Evolutionary conservation across 2,888 invertebrate species (phyloP).

Genomic region (Galerucella nymphaeae): DNA sequence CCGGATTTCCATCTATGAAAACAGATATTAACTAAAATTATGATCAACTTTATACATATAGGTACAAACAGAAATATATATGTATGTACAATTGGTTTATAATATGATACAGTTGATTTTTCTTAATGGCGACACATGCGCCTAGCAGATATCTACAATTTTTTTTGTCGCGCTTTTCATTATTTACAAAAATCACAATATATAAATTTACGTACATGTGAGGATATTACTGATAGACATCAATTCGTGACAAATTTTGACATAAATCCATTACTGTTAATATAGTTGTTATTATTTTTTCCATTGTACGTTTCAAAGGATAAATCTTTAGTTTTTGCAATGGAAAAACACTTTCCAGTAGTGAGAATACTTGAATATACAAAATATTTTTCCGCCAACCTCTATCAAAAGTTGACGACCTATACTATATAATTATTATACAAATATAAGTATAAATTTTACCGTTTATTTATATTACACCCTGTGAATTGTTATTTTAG

Average conservation of each 20-base stretch:
- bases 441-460: too few relatives aligned
- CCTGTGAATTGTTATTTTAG: too few relatives aligned
- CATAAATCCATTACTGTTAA: background rate
- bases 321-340: too few relatives aligned
- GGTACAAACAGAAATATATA: conserved; percentile 43
- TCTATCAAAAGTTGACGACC: too few relatives aligned
- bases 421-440: too few relatives aligned
- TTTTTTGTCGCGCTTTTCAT: conserved; percentile 34
- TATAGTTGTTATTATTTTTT: background rate
- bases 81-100: conserved; percentile 47
- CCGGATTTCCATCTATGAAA: conserved; percentile 7
- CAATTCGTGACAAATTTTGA: background rate
- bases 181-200: conserved; percentile 66
- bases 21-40: conserved; percentile 31
- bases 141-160: conserved; percentile 47
- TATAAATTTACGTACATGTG: conserved; percentile 62
- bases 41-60: conserved; percentile 41
- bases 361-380: too few relatives aligned
- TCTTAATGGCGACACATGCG: conserved; percentile 19
- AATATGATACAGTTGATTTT: conserved; percentile 42
- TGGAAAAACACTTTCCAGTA: too few relatives aligned
- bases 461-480: too few relatives aligned
- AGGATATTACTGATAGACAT: conserved; percentile 26
- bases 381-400: too few relatives aligned
- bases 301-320: background rate